Evolutionary conservation across 2,888 invertebrate species (phyloP).

Genomic region (Xestoiulus laeticollis): DNA sequence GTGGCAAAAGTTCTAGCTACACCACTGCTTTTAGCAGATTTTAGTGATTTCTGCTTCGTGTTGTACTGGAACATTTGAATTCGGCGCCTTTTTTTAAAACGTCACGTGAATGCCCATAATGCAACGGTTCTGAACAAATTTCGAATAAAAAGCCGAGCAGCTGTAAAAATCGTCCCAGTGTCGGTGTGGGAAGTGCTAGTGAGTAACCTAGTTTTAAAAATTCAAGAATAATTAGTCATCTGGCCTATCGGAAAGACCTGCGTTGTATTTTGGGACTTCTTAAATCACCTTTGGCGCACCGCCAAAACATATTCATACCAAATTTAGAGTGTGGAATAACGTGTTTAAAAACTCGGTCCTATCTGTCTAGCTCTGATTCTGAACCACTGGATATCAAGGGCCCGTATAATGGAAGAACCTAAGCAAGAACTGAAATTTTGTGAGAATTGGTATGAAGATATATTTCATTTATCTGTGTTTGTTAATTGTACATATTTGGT

Average conservation of each 20-base stretch:
- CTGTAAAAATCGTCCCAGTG: neutral
- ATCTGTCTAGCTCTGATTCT: too few relatives aligned
- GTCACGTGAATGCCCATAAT: neutral
- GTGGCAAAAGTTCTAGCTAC: too few relatives aligned
- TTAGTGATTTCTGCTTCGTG: too few relatives aligned
- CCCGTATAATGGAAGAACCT: neutral
- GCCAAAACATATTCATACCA: slow-evolving; percentile 6
- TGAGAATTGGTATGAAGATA: slow-evolving; percentile 27
- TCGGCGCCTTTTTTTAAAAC: neutral
- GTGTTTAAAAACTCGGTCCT: neutral
- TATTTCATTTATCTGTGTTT: too few relatives aligned
- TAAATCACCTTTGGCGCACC: neutral
- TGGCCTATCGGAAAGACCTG: neutral
- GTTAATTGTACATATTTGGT: neutral
- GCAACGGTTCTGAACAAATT: neutral
- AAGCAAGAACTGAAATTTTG: slow-evolving; percentile 39
- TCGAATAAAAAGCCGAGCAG: neutral
- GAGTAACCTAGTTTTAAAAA: neutral
- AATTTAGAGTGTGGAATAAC: neutral
- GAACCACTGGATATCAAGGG: neutral
- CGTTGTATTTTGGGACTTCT: neutral
- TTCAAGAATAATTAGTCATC: slow-evolving; percentile 5
- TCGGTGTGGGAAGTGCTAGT: neutral
- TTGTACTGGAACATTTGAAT: neutral
- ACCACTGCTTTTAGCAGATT: too few relatives aligned